Base-by-base conservation (phyloP, 2,797 vertebrate species). In the Streptopelia turtur region DNA sequence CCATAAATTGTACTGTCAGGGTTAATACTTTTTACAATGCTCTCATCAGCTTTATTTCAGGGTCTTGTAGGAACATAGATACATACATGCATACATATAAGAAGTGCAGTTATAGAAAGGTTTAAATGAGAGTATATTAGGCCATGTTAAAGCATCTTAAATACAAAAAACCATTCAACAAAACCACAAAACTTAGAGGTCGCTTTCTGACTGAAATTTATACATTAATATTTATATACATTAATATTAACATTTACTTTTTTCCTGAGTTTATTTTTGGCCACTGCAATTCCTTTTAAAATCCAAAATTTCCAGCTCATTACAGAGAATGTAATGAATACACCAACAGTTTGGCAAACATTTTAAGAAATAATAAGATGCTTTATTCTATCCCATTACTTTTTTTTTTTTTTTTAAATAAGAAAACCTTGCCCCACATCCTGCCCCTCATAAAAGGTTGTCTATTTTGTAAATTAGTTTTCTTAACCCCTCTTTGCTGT, bases 361-460 rank as follows among this genome's bases (percentile, higher is more conserved):
- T 28, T 16, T 68, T 10, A 52, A 72, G 27, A 68, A 53, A 68
- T 12, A 56, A 31, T 45, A 75, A 55, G 6, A 30, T 79, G 39
- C 39, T 41, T 16, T 41, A 41, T 41, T 41, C 41, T 41, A 41
- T 17, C 41, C 41, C 15, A 16, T 16, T 41, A 5, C 90, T 23
- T 90, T 93, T 91, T 37, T 37, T 37, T 37, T 37, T 37, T 37
- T 37, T 37, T 37, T 37, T 37, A 3, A 37, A 5, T 20, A n/a
- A 52, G 10, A 72, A 81, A 43, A 43, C 41, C 17, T 15, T 76
- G 6, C 4, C 8, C 14, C 5, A 10, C n/a, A 7, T 21, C 39
- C 43, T 43, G 43, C 33, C 1, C 8, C 14, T 43, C 43, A 43
- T 18, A 31, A 63, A 71, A 64, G 30, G 1, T 1, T 3, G 3